Base-by-base conservation (phyloP, 2,113 vertebrate species). In the Dicaeum eximium region DNA sequence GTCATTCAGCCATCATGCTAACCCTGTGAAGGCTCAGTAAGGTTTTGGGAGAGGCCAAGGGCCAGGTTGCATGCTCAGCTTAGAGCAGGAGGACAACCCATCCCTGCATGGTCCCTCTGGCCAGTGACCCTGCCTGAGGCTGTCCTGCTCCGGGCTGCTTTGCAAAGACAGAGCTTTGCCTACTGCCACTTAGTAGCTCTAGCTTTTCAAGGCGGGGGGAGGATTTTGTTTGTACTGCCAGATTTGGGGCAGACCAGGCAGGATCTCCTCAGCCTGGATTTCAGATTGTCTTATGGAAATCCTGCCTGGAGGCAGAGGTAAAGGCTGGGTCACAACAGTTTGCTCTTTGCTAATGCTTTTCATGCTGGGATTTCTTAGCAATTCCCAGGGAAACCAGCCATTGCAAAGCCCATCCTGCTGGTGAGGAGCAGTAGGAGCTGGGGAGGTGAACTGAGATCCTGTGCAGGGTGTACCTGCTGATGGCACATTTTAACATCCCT, bases 181-280 rank as follows among this genome's bases (percentile, higher is more conserved):
- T 88, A 42, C 64, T 86, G 86, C 42, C 48, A 9, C 74, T 60
- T 57, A 70, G 51, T 6, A 80, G 77, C 35, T 88, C 57, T 56
- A 65, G 71, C 45, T 83, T 85, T 84, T 47, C 51, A 74, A 33
- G 37, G 33, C 56, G 7, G 19, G 16, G 80, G 77, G 23, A n/a
- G n/a, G 57, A 44, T 69, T 58, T 54, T 58, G 58, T 54, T 66
- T 37, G 67, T 37, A 8, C 47, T 86, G 80, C 48, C 53, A 75
- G 84, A 81, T 95, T 66, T 91, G 66, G 73, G 57, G 25, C 60
- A 88, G 69, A 61, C 23, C 44, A 65, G 53, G 53, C 57, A 85
- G 62, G 80, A 90, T 85, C 54, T 95, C 50, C 51, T 88, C 61
- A 73, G 64, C 80, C 57, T 75, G 80, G 44, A 81, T 96, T 94